Conservation (phyloP, 2,113 vertebrate species). For the Baryphthengus martii region DNA sequence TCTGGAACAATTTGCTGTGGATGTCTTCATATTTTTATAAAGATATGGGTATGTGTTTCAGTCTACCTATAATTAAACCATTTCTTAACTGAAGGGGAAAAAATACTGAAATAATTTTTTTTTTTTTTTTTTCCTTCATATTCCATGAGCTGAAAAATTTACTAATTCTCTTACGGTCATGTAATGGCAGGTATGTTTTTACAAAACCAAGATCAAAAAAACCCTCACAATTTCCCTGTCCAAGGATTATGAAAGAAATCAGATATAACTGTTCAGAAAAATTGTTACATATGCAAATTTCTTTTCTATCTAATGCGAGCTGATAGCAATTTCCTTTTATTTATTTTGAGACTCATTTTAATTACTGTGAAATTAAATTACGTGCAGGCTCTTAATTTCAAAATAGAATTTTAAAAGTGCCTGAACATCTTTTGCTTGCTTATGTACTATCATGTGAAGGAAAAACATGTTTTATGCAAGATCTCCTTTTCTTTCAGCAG, state of each 20-base stretch:
- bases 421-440: slow-evolving; percentile 53
- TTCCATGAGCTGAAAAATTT: not conserved
- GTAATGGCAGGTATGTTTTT: not conserved
- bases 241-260: not conserved
- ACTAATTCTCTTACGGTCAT: not conserved
- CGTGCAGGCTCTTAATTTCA: slow-evolving; percentile 15
- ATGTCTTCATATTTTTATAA: slow-evolving; percentile 6
- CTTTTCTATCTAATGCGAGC: slow-evolving; percentile 26
- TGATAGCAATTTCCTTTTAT: slow-evolving; percentile 35
- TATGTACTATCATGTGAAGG: slow-evolving; percentile 8
- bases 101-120: not conserved
- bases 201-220: slow-evolving; percentile 19
- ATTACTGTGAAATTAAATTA: slow-evolving; percentile 63
- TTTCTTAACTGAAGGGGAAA: not conserved
- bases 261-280: not conserved
- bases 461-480: slow-evolving; percentile 37
- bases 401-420: slow-evolving; percentile 50
- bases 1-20: slow-evolving; percentile 3
- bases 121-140: not conserved
- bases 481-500: slow-evolving; percentile 35
- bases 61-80: slow-evolving; percentile 17
- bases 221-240: slow-evolving; percentile 21
- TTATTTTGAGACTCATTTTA: slow-evolving; percentile 33
- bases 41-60: not conserved
- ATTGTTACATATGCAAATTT: not conserved